Base-by-base conservation (phyloP, 2,888 invertebrate species). In the Graphium colonna region DNA sequence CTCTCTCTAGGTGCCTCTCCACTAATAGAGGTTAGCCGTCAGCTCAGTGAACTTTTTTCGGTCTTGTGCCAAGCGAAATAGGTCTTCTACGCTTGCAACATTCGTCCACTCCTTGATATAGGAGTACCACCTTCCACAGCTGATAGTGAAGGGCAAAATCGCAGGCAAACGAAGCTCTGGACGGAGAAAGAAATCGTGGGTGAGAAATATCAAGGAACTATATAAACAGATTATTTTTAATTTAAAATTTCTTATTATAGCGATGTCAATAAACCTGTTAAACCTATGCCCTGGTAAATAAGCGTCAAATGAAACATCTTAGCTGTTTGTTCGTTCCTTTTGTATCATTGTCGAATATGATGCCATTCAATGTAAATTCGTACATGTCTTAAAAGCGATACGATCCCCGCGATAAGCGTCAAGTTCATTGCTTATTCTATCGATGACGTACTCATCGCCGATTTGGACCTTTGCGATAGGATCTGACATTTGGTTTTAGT, bases 301-400 rank as follows among this genome's bases (percentile, higher is more conserved):
- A 13, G 18, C 38, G 36, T 46, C 38, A 21, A 38, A 38, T 47
- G 46, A 38, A 16, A 31, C 1, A 43, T 44, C 28, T 44, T 36
- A 26, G 38, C 8, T 18, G 9, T 47, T 21, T n/a, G n/a, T 39
- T 7, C 26, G 52, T 46, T 52, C 46, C 39, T 39, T 50, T 10
- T 18, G 13, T 46, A 13, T 47, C 10, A 15, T 17, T 31, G 13
- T 31, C 3, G 8, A 40, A 31, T 33, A 41, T 15, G 31, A 33
- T n/a, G 3, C 49, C 41, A 46, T 52, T 46, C 40, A 52, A 52
- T 52, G 46, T 7, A 41, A 52, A 46, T 52, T 41, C 41, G 21
- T 31, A 36, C 12, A 17, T 18, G 17, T 36, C 36, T 13, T 16
- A 17, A n/a, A 13, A 21, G 16, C 45, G 15, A 52, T 33, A 31